Evolutionary conservation across 2,797 vertebrate genomes (phyloP), one percentile per base, ranked within the genome.

Genomic region (Aplochiton taeniatus): DNA sequence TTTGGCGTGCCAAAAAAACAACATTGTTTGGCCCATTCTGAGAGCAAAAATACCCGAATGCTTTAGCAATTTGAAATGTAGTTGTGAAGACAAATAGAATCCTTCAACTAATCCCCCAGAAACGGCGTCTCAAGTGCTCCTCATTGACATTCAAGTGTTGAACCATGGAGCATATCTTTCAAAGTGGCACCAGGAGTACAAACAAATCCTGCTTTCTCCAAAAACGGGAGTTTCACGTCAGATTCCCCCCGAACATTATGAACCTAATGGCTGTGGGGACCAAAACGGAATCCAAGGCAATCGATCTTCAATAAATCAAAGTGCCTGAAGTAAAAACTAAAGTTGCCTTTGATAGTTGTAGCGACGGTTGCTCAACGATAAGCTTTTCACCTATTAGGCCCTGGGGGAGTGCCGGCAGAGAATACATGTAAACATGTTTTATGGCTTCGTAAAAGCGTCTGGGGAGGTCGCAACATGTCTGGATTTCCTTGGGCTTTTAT

Each of bases 381-480:
- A 91, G 90, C 91, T 90, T 78, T 88, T 86, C 84, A 90, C 88
- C 84, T 74, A 59, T 55, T 12, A 31, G 69, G 69, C 80, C 87
- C 83, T 78, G 61, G 55, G 69, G 83, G 72, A 75, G 70, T 74
- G 72, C 67, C 74, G 76, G 76, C 74, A 46, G 77, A 46, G 77
- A 86, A 79, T 70, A 75, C 80, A 89, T 89, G 89, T 91, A 90
- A 92, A 92, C 89, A 88, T 88, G 84, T 88, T 92, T 93, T 91
- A 91, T 85, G 79, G 83, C 68, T 69, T 67, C 84, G 87, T 91
- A 90, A 93, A 91, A 86, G 6, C 31, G 84, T 80, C 74, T 1
- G 60, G 82, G 78, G 83, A 87, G 86, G 83, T 84, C 54, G 19
- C 60, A 75, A 66, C 75, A 73, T 76, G 86, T 82, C 86, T 88